Evolutionary conservation across 2,888 invertebrate species (phyloP), one percentile per base, ranked within the genome.

Genomic region (Tinea pellionella): DNA sequence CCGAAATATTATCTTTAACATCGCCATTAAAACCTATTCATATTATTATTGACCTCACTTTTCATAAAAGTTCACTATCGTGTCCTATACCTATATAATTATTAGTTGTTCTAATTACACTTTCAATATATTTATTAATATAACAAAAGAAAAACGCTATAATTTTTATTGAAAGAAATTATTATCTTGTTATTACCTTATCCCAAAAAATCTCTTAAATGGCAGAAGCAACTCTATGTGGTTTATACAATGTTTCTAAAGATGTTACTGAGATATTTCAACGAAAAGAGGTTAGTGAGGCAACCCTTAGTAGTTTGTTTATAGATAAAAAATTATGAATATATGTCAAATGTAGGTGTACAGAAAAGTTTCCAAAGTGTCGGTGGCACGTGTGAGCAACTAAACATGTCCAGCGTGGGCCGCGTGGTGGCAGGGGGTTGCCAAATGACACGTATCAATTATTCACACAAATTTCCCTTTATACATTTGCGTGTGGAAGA

Each of bases 381-480:
- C 11, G 12, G 55, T 19, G 57, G 32, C 32, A 30, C 32, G 57
- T 57, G 57, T 19, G 30, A 57, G 57, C 55, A 15, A 58, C 58
- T 15, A 30, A 15, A 32, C 32, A 24, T 42, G 41, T 41, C 19
- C 41, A 29, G 47, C 9, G 41, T 63, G 63, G 66, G 65, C 64
- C 71, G 68, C 68, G 67, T 64, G 70, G 70, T 70, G 63, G 66
- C 61, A 71, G 80, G 81, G 76, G 79, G 84, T 86, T 84, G 86
- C 85, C 86, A 86, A 87, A 87, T 82, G 85, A 87, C 85, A 84
- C 73, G 74, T 79, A 87, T 87, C 82, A 85, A 87, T 86, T 86
- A 86, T 87, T 87, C 83, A 87, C 75, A 80, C 77, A 75, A 82
- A 80, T 80, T 74, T 78, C 78, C 80, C 80, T 73, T 59, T 69